Conservation (phyloP, 2,113 vertebrate genomes). For the Eidolon helvum region DNA sequence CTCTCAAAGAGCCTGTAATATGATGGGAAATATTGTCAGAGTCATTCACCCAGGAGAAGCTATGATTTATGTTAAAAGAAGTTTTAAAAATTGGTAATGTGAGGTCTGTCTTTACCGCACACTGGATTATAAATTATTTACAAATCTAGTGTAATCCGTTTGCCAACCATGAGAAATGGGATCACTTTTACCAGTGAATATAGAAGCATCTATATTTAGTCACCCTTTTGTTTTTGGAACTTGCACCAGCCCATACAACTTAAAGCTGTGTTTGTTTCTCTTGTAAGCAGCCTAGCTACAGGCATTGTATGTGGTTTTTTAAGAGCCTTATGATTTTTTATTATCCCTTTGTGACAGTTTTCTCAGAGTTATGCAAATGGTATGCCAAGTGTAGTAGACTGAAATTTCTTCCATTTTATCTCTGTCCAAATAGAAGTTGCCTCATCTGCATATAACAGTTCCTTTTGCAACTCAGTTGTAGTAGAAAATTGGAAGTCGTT, state of each 20-base stretch:
- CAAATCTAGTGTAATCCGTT: constrained; percentile 54
- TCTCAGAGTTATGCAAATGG: constrained; percentile 77
- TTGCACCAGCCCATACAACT: constrained; percentile 51
- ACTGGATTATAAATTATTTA: constrained; percentile 59
- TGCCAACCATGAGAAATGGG: constrained; percentile 51
- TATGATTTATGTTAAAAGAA: constrained; percentile 13
- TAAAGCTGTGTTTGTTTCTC: constrained; percentile 65
- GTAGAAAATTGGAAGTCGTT: constrained; percentile 79
- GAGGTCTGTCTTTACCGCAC: constrained; percentile 18
- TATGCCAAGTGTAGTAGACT: constrained; percentile 78
- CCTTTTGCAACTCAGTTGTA: constrained; percentile 77
- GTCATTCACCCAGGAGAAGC: constrained; percentile 2
- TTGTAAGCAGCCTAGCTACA: constrained; percentile 53
- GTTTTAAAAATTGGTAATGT: constrained; percentile 24
- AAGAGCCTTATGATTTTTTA: constrained; percentile 76
- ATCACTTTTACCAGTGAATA: constrained; percentile 52
- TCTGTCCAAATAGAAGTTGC: constrained; percentile 81
- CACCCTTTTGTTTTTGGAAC: constrained; percentile 72
- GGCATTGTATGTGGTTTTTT: constrained; percentile 65
- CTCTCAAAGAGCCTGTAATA: not conserved
- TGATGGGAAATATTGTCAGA: not conserved
- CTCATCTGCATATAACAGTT: constrained; percentile 80
- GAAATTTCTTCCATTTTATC: constrained; percentile 79
- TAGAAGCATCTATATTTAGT: constrained; percentile 65
- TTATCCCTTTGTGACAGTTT: constrained; percentile 78